Conservation (phyloP, 2,113 vertebrate species). For the Platichthys stellatus region DNA sequence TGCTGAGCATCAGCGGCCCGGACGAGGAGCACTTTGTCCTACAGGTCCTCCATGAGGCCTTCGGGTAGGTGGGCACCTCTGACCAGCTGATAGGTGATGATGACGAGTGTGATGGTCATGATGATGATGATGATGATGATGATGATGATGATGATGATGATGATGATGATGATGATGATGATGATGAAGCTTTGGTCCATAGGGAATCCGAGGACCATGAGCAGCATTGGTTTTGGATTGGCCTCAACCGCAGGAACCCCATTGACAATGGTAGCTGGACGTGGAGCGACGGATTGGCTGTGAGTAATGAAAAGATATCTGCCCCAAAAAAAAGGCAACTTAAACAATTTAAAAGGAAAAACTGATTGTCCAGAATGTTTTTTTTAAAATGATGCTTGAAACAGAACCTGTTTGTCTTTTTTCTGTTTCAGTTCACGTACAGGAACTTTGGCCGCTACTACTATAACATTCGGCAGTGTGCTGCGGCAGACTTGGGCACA, state of each 20-base stretch:
- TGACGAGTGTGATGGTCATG: background rate
- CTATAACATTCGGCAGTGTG: constrained; percentile 88
- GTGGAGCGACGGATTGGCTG: constrained; percentile 94
- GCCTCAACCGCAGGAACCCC: constrained; percentile 91
- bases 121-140: constrained; percentile 11
- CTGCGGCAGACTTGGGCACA: constrained; percentile 88
- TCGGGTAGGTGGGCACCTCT: constrained; percentile 85
- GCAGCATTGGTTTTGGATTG: constrained; percentile 98
- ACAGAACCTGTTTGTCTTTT: background rate
- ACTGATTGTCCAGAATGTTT: too few species aligned
- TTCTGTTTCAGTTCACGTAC: constrained; percentile 87
- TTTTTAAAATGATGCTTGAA: background rate
- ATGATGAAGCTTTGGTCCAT: constrained; percentile 18
- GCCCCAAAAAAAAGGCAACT: background rate
- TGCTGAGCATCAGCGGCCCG: constrained; percentile 88
- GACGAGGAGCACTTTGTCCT: constrained; percentile 92
- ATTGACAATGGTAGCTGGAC: constrained; percentile 87
- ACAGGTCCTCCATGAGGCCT: constrained; percentile 89
- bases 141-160: background rate
- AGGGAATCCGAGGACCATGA: constrained; percentile 91
- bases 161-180: constrained; percentile 7
- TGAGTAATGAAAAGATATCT: constrained; percentile 73
- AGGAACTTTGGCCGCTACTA: constrained; percentile 93
- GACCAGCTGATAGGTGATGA: background rate
- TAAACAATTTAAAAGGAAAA: background rate